These are phyloP conservation scores for Cheilosia variabilis DNA, from an alignment of 2,888 invertebrate genomes.

Conservation along the genomic window DNA sequence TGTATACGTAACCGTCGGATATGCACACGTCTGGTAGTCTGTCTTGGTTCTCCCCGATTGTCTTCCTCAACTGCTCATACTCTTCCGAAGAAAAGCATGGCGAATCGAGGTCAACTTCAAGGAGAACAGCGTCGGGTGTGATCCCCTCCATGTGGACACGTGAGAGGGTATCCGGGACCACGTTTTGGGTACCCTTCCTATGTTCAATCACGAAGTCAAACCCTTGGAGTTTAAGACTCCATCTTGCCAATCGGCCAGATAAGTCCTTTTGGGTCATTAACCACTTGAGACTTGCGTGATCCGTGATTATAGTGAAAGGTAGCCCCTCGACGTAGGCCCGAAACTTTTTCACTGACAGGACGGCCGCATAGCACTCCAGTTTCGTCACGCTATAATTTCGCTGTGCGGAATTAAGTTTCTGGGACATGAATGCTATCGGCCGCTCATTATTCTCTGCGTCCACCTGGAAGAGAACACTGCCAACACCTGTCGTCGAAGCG, in stretches of 20 bases:
- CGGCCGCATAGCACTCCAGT: too few species aligned
- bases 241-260: slow-evolving; percentile 14
- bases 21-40: neutral
- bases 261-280: slow-evolving; percentile 14
- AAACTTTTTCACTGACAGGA: slow-evolving; percentile 35
- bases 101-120: slow-evolving; percentile 12
- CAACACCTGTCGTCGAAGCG: too few species aligned
- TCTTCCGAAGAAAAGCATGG: neutral
- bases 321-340: slow-evolving; percentile 50
- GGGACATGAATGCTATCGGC: too few species aligned
- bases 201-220: slow-evolving; percentile 35
- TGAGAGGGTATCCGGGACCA: slow-evolving; percentile 19
- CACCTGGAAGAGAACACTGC: neutral
- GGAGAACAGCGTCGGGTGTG: neutral
- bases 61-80: neutral
- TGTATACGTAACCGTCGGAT: neutral
- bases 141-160: slow-evolving; percentile 24
- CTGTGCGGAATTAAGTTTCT: too few species aligned
- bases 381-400: too few species aligned
- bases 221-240: slow-evolving; percentile 27
- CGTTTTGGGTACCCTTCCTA: slow-evolving; percentile 22
- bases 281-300: slow-evolving; percentile 36
- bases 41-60: neutral
- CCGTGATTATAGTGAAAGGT: slow-evolving; percentile 32
- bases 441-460: neutral